A percentile compares a stretch with the other conserved stretches of the same genome.
phyloP scores from a whole-genome alignment of 2,888 invertebrate species.

The Thera britannica region DNA sequence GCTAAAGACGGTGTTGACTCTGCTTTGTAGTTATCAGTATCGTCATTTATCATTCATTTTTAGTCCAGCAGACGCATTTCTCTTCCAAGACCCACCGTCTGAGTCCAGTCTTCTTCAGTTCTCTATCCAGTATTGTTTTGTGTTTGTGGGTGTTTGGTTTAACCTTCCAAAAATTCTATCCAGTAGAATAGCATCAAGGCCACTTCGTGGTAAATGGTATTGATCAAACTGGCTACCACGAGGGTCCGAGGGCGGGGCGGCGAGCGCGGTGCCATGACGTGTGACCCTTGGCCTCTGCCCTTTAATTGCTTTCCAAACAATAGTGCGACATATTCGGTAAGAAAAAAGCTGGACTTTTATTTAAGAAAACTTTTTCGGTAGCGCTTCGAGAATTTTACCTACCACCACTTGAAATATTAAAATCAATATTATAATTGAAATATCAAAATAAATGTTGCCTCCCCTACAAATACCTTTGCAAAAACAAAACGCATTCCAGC shows the following conservation, averaged over 20 bases:
- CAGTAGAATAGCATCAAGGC: conserved; percentile 25
- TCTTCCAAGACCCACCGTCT: too few species aligned
- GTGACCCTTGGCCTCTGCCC: conserved; percentile 43
- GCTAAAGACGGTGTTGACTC: too few species aligned
- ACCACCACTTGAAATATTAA: too few species aligned
- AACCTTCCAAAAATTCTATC: neutral
- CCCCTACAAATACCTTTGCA: conserved; percentile 29
- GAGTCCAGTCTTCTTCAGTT: neutral
- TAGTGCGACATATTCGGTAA: neutral
- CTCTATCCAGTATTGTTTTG: neutral
- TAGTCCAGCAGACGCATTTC: too few species aligned
- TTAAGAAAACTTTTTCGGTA: neutral
- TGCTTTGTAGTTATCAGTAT: too few species aligned
- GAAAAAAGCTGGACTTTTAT: too few species aligned
- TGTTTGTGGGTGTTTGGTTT: neutral
- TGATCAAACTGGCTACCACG: conserved; percentile 42
- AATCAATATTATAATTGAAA: conserved; percentile 4
- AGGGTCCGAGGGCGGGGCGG: conserved; percentile 39
- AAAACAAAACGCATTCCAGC: conserved; percentile 57
- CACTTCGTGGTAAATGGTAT: conserved; percentile 25
- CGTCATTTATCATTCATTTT: too few species aligned
- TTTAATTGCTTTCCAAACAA: neutral
- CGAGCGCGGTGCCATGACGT: conserved; percentile 40
- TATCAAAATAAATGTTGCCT: conserved; percentile 11
- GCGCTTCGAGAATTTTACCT: too few species aligned